Percentiles rank a stretch among this genome's conserved stretches.
phyloP scores from a whole-genome alignment of 2,797 vertebrate genomes.

The Gadopsis bispinosus region DNA sequence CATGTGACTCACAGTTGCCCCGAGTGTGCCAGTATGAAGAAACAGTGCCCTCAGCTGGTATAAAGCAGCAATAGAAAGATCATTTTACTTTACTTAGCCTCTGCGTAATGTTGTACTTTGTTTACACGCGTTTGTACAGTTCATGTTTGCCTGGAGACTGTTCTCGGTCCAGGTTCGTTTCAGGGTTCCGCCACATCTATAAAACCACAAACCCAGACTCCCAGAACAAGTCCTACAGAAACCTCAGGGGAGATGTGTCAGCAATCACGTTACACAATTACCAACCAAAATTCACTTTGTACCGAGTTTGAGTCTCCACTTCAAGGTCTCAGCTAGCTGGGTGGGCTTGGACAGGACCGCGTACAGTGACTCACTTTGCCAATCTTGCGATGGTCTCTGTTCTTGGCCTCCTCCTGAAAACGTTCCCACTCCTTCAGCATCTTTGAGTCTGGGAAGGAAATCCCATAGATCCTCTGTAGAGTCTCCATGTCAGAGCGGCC shows the following conservation, averaged over 20 bases:
- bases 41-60: conserved; percentile 71
- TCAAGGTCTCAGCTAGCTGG: conserved; percentile 20
- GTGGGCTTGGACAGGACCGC: background rate
- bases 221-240: conserved; percentile 13
- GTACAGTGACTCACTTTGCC: conserved; percentile 88
- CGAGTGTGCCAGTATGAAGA: conserved; percentile 6
- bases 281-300: conserved; percentile 23
- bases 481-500: conserved; percentile 94
- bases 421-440: conserved; percentile 95
- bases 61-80: conserved; percentile 4
- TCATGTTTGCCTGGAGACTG: background rate
- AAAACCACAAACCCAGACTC: conserved; percentile 28
- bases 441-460: conserved; percentile 95
- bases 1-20: conserved; percentile 51
- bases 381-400: conserved; percentile 93
- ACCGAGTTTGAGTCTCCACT: conserved; percentile 2
- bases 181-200: conserved; percentile 26
- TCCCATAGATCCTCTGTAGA: conserved; percentile 94
- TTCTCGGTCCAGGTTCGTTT: conserved; percentile 10
- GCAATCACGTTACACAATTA: conserved; percentile 18
- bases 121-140: conserved; percentile 1
- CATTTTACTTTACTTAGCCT: background rate
- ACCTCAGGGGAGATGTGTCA: conserved; percentile 22
- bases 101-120: background rate
- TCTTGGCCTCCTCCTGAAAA: conserved; percentile 93